Base-by-base conservation (phyloP, 1,140 invertebrate genomes). In the Sinella curviseta region DNA sequence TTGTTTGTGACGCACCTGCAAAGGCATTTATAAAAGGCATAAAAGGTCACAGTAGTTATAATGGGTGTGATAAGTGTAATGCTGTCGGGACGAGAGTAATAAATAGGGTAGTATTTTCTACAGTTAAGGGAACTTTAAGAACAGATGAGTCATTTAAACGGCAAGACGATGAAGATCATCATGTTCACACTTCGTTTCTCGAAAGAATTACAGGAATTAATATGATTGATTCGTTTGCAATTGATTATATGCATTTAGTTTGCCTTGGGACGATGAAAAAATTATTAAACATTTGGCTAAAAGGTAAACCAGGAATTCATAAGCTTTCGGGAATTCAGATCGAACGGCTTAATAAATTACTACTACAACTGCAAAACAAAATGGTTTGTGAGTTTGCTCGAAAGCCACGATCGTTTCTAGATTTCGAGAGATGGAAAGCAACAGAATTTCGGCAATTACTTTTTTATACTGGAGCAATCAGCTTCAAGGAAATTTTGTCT, bases 381-480 rank as follows among this genome's bases (percentile, higher is more conserved):
- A 84, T 85, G 36, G 84, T 87, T 28, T 20, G 28, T 48, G 86
- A 88, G 81, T 89, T 88, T 85, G 60, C 75, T 39, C 77, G 87
- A 79, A 86, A 87, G 80, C 86, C 86, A 4, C 82, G 86, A 78
- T 54, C 78, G 33, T 79, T 89, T 1, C 36, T 75, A 33, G 85
- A 87, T 48, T 30, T 86, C 54, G 82, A 85, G 1, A 48, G 84
- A 28, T 89, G 87, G 87, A 89, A 89, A 83, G 88, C 87, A 14
- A 88, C 88, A 73, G 88, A 89, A 82, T 87, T 87, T 80, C 79
- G 87, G 28, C 81, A 85, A 67, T 88, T 88, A 84, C 75, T 89
- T 26, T 79, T 88, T 1, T 89, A 89, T 83, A 86, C 85, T 34
- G 88, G 88, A 17, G 84, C 85, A 86, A 36, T 75, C 87, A 20